A percentile compares a stretch with the other conserved stretches of the same genome.
These are phyloP conservation scores for Labeo catla DNA, from an alignment of 2,113 vertebrate species.

Conservation along the genomic window DNA sequence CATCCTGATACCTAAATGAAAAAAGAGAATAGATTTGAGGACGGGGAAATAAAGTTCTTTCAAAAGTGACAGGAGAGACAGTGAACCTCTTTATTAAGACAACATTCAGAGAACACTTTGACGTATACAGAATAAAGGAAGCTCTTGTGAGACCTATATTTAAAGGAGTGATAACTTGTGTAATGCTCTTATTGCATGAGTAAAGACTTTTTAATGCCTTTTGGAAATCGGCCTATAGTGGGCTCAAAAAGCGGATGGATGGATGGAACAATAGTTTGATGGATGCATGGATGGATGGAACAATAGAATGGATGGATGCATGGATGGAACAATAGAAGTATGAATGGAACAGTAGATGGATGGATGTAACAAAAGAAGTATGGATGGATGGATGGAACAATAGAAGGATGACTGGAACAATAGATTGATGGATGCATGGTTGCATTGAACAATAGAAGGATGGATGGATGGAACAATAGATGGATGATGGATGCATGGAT, in stretches of 20 bases:
- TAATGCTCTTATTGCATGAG: background rate
- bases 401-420: too few relatives aligned
- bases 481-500: too few relatives aligned
- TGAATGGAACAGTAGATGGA: too few relatives aligned
- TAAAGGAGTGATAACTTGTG: background rate
- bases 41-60: constrained; percentile 10
- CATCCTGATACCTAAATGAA: constrained; percentile 25
- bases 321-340: too few relatives aligned
- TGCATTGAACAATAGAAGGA: too few relatives aligned
- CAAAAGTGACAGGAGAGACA: background rate
- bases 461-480: too few relatives aligned
- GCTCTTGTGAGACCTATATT: background rate
- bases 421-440: too few relatives aligned
- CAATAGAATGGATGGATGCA: too few relatives aligned
- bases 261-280: background rate
- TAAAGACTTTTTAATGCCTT: background rate
- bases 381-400: too few relatives aligned
- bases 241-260: background rate
- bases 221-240: background rate
- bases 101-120: background rate
- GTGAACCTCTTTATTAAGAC: background rate
- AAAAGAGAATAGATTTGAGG: background rate
- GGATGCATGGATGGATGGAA: background rate
- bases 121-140: background rate
- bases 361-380: too few relatives aligned